These are phyloP conservation scores for Neoniphon sammara DNA, from an alignment of 2,797 vertebrate genomes.

Conservation along the genomic window DNA sequence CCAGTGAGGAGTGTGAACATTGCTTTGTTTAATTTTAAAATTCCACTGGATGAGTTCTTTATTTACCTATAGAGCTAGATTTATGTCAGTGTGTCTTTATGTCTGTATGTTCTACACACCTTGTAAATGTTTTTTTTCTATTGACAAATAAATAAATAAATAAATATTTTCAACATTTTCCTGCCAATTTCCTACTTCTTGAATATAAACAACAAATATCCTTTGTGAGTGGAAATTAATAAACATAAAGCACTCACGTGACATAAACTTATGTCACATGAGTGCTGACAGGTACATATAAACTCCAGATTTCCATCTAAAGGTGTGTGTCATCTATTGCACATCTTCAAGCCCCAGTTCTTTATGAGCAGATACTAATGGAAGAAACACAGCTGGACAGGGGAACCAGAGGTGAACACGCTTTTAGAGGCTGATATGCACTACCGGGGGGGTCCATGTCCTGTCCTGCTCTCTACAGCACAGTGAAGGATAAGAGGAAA, in stretches of 20 bases:
- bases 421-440: constrained; percentile 81
- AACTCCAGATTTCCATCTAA: constrained; percentile 57
- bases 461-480: constrained; percentile 55
- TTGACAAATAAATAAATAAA: constrained; percentile 42
- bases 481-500: constrained; percentile 59
- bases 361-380: constrained; percentile 84
- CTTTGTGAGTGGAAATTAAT: not conserved
- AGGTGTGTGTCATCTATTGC: constrained; percentile 55
- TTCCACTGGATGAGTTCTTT: no score
- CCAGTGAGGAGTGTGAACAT: not conserved
- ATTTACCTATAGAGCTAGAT: not conserved
- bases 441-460: constrained; percentile 74
- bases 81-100: not conserved
- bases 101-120: not conserved
- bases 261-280: not conserved
- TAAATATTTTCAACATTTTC: not conserved
- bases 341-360: constrained; percentile 77
- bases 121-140: constrained; percentile 4
- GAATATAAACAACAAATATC: constrained; percentile 6
- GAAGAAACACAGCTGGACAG: constrained; percentile 80
- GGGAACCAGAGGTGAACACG: constrained; percentile 81
- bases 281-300: constrained; percentile 27
- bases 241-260: no score
- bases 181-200: no score
- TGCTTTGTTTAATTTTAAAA: not conserved